Conservation (phyloP, 1,140 invertebrate genomes). For the Daktulosphaira vitifoliae region DNA sequence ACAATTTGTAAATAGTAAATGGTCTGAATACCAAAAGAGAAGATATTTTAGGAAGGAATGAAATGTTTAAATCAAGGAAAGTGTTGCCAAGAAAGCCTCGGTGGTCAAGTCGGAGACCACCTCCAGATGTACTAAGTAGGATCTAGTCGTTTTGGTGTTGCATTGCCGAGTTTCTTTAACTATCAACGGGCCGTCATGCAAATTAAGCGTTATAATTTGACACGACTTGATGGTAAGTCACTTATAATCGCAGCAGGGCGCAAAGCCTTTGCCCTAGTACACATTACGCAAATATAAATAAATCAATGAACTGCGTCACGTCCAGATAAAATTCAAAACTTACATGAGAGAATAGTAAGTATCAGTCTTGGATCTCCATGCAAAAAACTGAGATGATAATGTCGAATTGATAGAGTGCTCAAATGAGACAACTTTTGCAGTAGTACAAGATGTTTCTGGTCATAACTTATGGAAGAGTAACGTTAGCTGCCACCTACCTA, state of each 20-base stretch:
- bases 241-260: constrained; percentile 38
- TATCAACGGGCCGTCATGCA: constrained; percentile 39
- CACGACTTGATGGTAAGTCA: constrained; percentile 39
- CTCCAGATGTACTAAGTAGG: constrained; percentile 39
- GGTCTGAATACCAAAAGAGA: no score
- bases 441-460: no score
- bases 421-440: constrained; percentile 36
- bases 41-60: no score
- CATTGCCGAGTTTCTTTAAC: neutral
- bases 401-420: constrained; percentile 36
- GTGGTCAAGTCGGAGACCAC: constrained; percentile 37
- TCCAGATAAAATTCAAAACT: constrained; percentile 42
- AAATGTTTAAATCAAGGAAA: no score
- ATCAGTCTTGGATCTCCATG: constrained; percentile 41
- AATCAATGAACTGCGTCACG: constrained; percentile 35
- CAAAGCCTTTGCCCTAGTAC: constrained; percentile 22
- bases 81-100: constrained; percentile 37
- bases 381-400: constrained; percentile 39
- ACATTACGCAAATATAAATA: constrained; percentile 40
- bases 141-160: neutral
- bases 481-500: no score
- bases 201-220: constrained; percentile 39
- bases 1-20: no score
- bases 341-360: constrained; percentile 37
- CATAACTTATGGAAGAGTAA: no score